Base-by-base conservation (phyloP, 2,113 vertebrate genomes). In the Plotosus lineatus region DNA sequence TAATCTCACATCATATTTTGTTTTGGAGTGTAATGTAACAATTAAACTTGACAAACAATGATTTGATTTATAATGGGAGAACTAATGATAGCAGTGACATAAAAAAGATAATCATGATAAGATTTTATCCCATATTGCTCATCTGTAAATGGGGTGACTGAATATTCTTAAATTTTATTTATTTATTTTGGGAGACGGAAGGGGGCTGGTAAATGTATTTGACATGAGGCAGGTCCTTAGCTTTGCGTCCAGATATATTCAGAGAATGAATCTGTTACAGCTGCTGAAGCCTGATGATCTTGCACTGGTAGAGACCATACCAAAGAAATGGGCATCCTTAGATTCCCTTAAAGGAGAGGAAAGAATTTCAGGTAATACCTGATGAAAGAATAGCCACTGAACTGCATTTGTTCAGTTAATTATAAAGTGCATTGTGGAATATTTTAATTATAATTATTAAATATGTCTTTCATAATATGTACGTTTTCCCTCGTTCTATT, bases 321-420 rank as follows among this genome's bases (percentile, higher is more conserved):
- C 93, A 0, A 89, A 89, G 82, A 82, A 90, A 71, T 99, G 97
- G 97, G 90, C 92, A 51, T 89, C 80, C 5, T 75, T 96, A 63
- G 83, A 91, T 51, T 91, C 91, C 61, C 82, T 77, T 0, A 84
- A 79, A 6, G 84, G 84, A 68, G 93, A 92, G 2, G 90, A 91
- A 0, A 0, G 82, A 0, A 88, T 97, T 14, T 84, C 88, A 89
- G 96, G 97, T 99, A 88, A 88, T 68, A 21, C 17, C 3, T n/a
- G 1, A 5, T 14, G 44, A 28, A 26, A 1, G 15, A 55, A 44
- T 40, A 17, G 4, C 10, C 31, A 31, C 50, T 12, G 17, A 56
- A 12, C 0, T 15, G 12, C 71, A 10, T 38, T 36, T 19, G 15
- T 17, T 31, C 7, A 55, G 31, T 71, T 21, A 53, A 56, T 60